These are phyloP conservation scores for Anguilla obscura DNA, from an alignment of 2,797 vertebrate genomes.

Conservation along the genomic window DNA sequence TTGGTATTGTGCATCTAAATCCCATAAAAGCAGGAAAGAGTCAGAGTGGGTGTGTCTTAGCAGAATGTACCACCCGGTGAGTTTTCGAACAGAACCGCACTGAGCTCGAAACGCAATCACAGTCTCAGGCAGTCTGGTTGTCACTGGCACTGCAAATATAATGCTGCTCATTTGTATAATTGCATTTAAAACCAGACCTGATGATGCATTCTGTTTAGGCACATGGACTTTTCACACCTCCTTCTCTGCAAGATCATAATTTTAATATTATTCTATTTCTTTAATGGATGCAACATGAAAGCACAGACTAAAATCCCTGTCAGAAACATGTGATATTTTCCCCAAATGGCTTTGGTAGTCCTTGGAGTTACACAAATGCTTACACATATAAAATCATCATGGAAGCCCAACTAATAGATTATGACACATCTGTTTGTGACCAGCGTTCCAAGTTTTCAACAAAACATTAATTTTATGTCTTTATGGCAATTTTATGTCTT, in stretches of 20 bases:
- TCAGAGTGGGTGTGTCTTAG: slow-evolving; percentile 5
- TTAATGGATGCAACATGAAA: background rate
- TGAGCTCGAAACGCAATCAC: slow-evolving; percentile 7
- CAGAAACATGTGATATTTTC: background rate
- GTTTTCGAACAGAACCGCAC: slow-evolving; percentile 11
- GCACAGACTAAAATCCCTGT: background rate
- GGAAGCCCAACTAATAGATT: background rate
- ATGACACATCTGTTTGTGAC: background rate
- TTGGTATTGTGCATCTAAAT: slow-evolving; percentile 8
- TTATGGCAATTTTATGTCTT: background rate
- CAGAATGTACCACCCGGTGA: slow-evolving; percentile 18
- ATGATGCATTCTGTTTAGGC: slow-evolving; percentile 20
- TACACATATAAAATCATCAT: background rate
- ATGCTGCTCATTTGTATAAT: slow-evolving; percentile 20
- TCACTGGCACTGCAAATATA: slow-evolving; percentile 15
- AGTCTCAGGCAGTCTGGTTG: slow-evolving; percentile 13
- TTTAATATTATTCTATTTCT: background rate
- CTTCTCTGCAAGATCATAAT: background rate
- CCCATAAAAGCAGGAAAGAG: background rate
- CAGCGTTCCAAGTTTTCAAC: background rate
- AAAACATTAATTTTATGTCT: background rate
- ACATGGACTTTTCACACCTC: slow-evolving; percentile 22
- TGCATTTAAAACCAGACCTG: slow-evolving; percentile 21
- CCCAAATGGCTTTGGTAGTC: background rate
- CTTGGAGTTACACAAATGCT: background rate